A percentile compares a stretch with the other conserved stretches of the same genome.
Evolutionary conservation across 2,797 vertebrate species (phyloP).

Genomic region (Gadopsis marmoratus): DNA sequence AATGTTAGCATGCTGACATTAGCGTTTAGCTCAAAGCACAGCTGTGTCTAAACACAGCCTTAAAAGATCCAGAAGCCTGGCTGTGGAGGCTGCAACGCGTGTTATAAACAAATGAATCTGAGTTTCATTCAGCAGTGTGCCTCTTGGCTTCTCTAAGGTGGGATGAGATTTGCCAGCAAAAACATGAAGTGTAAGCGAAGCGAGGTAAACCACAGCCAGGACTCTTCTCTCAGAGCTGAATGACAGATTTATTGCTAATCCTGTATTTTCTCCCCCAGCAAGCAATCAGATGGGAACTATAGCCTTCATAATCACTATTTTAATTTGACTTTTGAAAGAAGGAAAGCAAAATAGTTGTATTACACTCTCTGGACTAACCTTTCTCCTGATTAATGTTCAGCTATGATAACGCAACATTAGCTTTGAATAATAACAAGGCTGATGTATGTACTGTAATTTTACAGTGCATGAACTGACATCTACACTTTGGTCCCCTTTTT

Average conservation of each 20-base stretch:
- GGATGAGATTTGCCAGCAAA: conserved; percentile 25
- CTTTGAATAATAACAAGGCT: conserved; percentile 30
- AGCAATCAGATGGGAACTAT: neutral
- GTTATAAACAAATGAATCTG: neutral
- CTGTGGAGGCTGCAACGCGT: too few species aligned
- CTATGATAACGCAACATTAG: conserved; percentile 18
- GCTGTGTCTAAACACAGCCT: neutral
- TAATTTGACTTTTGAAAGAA: conserved; percentile 18
- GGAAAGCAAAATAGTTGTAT: conserved; percentile 8
- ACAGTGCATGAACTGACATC: conserved; percentile 37
- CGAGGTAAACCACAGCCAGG: conserved; percentile 9
- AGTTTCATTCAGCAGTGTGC: conserved; percentile 2
- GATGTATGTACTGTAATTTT: conserved; percentile 7
- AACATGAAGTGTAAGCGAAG: conserved; percentile 8
- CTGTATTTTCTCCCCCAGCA: neutral
- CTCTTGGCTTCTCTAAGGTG: conserved; percentile 23
- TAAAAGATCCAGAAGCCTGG: neutral
- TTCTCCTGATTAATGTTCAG: conserved; percentile 16
- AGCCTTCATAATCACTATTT: conserved; percentile 1
- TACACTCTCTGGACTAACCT: conserved; percentile 25
- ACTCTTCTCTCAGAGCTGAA: conserved; percentile 4
- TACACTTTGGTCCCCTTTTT: conserved; percentile 32
- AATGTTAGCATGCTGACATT: neutral
- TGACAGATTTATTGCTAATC: conserved; percentile 13
- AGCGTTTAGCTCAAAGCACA: neutral